Conservation (phyloP, 2,888 invertebrate genomes). For the Leucophora obtusa region DNA sequence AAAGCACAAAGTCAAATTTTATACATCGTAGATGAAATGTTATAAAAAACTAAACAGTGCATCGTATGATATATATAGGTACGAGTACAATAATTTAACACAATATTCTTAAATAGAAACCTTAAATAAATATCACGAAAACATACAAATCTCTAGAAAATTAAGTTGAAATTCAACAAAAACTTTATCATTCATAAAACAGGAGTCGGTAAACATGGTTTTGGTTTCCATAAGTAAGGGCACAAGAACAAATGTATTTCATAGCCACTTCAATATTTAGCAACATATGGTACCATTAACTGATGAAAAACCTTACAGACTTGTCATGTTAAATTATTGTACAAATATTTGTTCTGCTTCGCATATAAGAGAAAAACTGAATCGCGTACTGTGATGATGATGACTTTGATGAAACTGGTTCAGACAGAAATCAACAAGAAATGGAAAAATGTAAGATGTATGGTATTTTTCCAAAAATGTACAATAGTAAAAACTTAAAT, state of each 20-base stretch:
- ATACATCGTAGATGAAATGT: no score
- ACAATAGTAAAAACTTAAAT: slow-evolving; percentile 1
- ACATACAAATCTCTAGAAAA: slow-evolving; percentile 2
- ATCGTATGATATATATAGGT: no score
- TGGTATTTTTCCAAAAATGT: slow-evolving; percentile 3
- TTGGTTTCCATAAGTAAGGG: neutral
- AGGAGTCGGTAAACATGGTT: neutral
- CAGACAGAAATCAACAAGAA: slow-evolving; percentile 40
- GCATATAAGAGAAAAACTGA: slow-evolving; percentile 23
- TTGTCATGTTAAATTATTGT: slow-evolving; percentile 36
- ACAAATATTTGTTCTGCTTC: neutral
- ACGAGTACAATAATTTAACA: no score
- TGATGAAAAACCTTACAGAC: slow-evolving; percentile 23
- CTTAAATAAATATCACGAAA: slow-evolving; percentile 1
- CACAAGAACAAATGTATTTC: no score
- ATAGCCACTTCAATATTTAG: neutral
- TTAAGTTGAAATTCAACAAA: slow-evolving; percentile 5
- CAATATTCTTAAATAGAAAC: no score
- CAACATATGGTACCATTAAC: slow-evolving; percentile 19
- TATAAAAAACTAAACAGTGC: no score
- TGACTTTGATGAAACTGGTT: slow-evolving; percentile 47
- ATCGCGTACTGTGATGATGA: slow-evolving; percentile 22
- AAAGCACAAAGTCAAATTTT: no score
- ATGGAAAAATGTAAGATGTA: neutral
- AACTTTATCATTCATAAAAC: neutral